Evolutionary conservation across 1,140 invertebrate species (phyloP).

Genomic region (Linepithema humile): DNA sequence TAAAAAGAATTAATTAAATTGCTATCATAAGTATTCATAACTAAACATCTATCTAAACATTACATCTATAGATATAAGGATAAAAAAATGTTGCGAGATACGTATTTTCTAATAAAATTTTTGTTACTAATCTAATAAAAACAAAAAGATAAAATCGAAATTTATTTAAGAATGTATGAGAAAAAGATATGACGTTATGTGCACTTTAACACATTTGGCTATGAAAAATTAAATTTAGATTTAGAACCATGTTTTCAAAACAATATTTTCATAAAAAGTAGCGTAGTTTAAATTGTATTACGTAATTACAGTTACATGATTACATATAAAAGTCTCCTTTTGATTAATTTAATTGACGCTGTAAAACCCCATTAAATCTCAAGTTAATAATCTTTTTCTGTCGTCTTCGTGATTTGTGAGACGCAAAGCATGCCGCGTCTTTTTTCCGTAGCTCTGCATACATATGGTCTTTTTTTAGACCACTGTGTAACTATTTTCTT

Average conservation of each 20-base stretch:
- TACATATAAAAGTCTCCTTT: neutral
- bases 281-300: neutral
- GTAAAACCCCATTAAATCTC: conserved; percentile 24
- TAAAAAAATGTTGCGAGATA: neutral
- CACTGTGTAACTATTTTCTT: conserved; percentile 22
- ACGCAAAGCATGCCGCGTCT: conserved; percentile 17
- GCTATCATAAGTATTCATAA: neutral
- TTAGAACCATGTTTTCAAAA: neutral
- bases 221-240: neutral
- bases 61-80: too few species aligned
- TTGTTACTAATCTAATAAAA: too few species aligned
- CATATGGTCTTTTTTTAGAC: conserved; percentile 33
- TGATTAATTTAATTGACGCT: conserved; percentile 43
- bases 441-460: neutral
- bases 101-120: neutral
- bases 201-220: neutral
- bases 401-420: conserved; percentile 22
- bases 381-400: conserved; percentile 24
- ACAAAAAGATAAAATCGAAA: neutral
- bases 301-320: neutral
- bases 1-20: neutral
- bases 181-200: neutral
- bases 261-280: neutral
- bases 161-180: neutral
- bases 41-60: neutral